A percentile compares a stretch with the other conserved stretches of the same genome.
phyloP scores from a whole-genome alignment of 1,140 invertebrate species.

The Orussus abietinus region DNA sequence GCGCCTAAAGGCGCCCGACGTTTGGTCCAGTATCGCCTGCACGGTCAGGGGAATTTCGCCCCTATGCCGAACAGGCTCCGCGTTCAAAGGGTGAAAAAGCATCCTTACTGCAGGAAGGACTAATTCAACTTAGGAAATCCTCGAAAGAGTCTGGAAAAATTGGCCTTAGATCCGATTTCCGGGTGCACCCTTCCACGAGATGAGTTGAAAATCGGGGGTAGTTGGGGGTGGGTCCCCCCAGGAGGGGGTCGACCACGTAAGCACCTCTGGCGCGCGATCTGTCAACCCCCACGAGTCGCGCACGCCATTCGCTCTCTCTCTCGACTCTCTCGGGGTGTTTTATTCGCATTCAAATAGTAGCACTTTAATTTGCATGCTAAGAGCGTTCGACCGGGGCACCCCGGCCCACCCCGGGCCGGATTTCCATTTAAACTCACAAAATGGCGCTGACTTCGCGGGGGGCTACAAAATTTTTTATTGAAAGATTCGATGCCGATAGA shows the following conservation, averaged over 20 bases:
- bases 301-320: slow-evolving; percentile 4
- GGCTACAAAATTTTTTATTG: slow-evolving; percentile 56
- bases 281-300: slow-evolving; percentile 28
- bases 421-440: slow-evolving; percentile 56
- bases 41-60: too few relatives aligned
- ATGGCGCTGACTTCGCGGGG: slow-evolving; percentile 49
- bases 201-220: too few relatives aligned
- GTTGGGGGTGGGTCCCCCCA: too few relatives aligned
- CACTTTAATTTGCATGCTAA: slow-evolving; percentile 56
- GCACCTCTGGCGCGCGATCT: slow-evolving; percentile 41
- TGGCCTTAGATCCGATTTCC: too few relatives aligned
- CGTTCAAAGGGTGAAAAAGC: too few relatives aligned
- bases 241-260: slow-evolving; percentile 38
- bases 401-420: slow-evolving; percentile 32
- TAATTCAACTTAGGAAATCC: too few relatives aligned
- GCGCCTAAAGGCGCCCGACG: too few relatives aligned
- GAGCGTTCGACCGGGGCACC: slow-evolving; percentile 32
- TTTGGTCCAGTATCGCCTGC: too few relatives aligned
- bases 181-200: too few relatives aligned
- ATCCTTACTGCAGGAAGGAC: too few relatives aligned
- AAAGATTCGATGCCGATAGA: slow-evolving; percentile 53
- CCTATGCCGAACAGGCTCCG: too few relatives aligned
- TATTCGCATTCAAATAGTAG: slow-evolving; percentile 53
- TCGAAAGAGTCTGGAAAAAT: too few relatives aligned
- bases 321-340: slow-evolving; percentile 35